These are phyloP conservation scores for Cuculus canorus DNA, from an alignment of 2,797 vertebrate genomes.

Conservation along the genomic window DNA sequence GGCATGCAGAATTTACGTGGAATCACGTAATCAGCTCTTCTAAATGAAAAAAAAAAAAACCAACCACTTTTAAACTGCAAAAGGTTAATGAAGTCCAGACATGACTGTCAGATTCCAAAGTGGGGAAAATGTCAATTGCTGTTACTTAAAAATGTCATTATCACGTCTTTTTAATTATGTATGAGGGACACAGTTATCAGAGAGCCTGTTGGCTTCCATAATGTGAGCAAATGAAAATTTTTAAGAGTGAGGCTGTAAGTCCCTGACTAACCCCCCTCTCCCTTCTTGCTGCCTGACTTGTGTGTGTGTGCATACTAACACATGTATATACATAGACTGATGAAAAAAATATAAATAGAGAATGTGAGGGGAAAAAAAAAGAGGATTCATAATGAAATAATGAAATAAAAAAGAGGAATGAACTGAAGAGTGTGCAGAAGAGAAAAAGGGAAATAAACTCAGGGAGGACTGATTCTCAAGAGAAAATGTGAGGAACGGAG, in stretches of 20 bases:
- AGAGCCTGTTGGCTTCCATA: background rate
- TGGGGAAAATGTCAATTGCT: constrained; percentile 56
- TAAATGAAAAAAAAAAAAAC: background rate
- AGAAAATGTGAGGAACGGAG: background rate
- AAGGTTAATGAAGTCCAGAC: constrained; percentile 63
- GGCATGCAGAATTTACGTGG: background rate
- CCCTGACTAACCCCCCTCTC: background rate
- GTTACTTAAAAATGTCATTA: constrained; percentile 65
- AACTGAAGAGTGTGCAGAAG: background rate
- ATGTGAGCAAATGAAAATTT: background rate
- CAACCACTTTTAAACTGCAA: background rate
- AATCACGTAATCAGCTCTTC: background rate
- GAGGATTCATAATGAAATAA: background rate
- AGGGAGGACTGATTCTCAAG: background rate
- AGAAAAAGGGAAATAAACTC: background rate
- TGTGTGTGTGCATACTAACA: accelerated
- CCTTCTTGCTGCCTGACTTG: background rate
- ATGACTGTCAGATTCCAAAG: constrained; percentile 44
- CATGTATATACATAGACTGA: too few species aligned
- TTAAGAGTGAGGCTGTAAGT: background rate
- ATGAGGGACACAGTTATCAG: constrained; percentile 14
- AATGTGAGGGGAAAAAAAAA: background rate
- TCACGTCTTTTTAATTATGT: constrained; percentile 27
- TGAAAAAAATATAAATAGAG: background rate
- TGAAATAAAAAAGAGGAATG: background rate